Percentiles rank a stretch among this genome's conserved stretches.
Conservation (phyloP, 2,113 vertebrate genomes). For the Mesocricetus auratus region DNA sequence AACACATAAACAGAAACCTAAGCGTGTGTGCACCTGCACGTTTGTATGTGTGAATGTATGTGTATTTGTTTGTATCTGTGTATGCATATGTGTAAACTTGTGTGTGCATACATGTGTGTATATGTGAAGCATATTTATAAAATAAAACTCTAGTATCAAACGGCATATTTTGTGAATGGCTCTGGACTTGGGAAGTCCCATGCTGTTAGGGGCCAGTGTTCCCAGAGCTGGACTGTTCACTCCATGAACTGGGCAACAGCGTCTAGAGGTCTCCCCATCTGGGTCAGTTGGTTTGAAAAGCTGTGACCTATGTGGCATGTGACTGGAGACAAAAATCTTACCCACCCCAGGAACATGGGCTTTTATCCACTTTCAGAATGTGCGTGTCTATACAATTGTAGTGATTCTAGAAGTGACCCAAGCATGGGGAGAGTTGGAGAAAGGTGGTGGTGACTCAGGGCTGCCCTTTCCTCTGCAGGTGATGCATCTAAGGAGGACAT, state of each 20-base stretch:
- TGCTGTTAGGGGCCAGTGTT: neutral
- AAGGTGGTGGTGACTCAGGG: neutral
- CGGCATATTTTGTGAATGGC: neutral
- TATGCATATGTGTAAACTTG: rapidly evolving
- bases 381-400: neutral
- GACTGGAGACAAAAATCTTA: neutral
- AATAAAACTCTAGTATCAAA: neutral
- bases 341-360: neutral
- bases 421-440: neutral
- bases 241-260: neutral
- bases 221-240: neutral
- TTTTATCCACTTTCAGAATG: neutral
- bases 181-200: neutral
- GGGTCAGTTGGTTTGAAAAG: neutral
- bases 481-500: constrained; percentile 98
- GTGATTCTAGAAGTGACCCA: neutral
- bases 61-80: neutral
- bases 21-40: neutral
- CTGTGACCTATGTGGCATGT: neutral
- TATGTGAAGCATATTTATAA: neutral
- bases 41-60: neutral
- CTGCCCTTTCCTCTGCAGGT: constrained; percentile 85
- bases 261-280: neutral
- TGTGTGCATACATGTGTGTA: too few species aligned
- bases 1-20: neutral